These are phyloP conservation scores for Papilio polytes DNA, from an alignment of 1,140 invertebrate species.

Conservation along the genomic window DNA sequence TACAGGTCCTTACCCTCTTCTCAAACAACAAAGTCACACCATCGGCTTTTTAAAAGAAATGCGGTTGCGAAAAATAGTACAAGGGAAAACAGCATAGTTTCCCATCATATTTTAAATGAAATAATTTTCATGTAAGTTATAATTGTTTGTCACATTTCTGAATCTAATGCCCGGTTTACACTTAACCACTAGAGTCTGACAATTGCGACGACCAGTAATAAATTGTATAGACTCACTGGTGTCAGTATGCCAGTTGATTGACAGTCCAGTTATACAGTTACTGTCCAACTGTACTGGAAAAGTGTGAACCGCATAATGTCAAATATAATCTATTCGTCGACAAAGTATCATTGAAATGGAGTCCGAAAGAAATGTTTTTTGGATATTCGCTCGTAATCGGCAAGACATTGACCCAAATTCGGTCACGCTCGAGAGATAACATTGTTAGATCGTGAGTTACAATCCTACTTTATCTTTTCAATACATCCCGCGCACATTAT, in stretches of 20 bases:
- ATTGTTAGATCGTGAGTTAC: constrained; percentile 40
- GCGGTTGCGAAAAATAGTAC: background rate
- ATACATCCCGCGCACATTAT: constrained; percentile 27
- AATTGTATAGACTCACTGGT: background rate
- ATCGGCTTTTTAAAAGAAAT: background rate
- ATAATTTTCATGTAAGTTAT: background rate
- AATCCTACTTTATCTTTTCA: constrained; percentile 40
- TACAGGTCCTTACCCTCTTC: constrained; percentile 13
- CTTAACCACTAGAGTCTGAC: no score
- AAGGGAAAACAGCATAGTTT: background rate
- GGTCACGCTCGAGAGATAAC: constrained; percentile 41
- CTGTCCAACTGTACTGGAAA: no score
- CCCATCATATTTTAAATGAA: background rate
- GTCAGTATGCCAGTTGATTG: no score
- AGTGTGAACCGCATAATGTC: background rate
- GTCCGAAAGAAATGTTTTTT: constrained; percentile 22
- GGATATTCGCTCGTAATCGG: constrained; percentile 26
- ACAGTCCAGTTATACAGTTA: no score
- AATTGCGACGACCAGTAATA: no score
- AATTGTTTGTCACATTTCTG: no score
- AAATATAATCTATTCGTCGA: background rate
- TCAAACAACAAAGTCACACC: constrained; percentile 11
- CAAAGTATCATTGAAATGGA: constrained; percentile 8
- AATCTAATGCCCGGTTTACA: no score
- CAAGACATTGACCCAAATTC: constrained; percentile 36